A percentile compares a stretch with the other conserved stretches of the same genome.
phyloP scores from a whole-genome alignment of 2,797 vertebrate genomes.

The Spheniscus humboldti region DNA sequence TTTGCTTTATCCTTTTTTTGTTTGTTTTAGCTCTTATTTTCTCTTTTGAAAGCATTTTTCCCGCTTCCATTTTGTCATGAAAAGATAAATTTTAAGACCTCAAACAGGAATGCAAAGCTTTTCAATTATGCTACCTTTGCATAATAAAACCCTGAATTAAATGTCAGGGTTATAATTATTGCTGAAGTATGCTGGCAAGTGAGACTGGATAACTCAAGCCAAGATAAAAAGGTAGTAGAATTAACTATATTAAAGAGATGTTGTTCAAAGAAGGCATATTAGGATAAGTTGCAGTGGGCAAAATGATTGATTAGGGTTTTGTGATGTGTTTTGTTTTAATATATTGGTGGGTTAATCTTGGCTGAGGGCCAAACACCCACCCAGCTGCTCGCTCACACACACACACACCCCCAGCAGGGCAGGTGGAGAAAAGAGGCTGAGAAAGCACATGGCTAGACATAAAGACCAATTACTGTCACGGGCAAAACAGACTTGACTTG shows the following conservation, averaged over 20 bases:
- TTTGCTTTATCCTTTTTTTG: background rate
- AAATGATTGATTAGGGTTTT: background rate
- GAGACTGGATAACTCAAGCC: background rate
- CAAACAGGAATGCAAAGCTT: background rate
- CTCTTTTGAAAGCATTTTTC: background rate
- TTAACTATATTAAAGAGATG: background rate
- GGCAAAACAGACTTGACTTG: background rate
- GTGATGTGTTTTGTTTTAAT: background rate
- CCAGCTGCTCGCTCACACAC: accelerated
- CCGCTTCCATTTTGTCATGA: background rate
- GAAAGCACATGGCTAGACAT: accelerated
- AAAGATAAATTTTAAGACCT: constrained; percentile 13
- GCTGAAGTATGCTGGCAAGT: background rate
- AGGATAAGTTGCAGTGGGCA: background rate
- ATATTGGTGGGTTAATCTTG: background rate
- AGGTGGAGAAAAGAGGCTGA: background rate
- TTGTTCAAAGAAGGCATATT: background rate
- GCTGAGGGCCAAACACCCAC: background rate
- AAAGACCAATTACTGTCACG: accelerated
- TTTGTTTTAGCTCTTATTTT: background rate
- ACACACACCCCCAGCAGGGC: background rate
- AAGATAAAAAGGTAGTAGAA: background rate
- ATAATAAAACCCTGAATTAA: constrained; percentile 6
- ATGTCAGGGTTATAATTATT: constrained; percentile 29
- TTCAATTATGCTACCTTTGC: background rate